phyloP scores from a whole-genome alignment of 2,888 invertebrate genomes.

The Parochlus steinenii region DNA sequence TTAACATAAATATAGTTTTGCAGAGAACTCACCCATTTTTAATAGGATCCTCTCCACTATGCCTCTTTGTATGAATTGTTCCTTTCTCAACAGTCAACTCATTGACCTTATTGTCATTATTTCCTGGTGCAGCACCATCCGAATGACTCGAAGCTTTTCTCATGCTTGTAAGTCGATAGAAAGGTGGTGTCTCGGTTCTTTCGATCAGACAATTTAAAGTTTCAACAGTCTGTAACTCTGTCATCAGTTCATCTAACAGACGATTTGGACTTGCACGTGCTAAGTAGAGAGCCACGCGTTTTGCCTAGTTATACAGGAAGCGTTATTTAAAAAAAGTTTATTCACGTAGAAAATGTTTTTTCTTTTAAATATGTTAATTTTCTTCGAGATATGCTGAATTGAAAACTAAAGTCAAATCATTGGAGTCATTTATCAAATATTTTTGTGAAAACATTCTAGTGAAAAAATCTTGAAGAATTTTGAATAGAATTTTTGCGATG shows the following conservation, averaged over 20 bases:
- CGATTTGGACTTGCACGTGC: conserved; percentile 84
- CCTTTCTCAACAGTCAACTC: conserved; percentile 66
- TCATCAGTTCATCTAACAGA: conserved; percentile 92
- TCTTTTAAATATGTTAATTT: background rate
- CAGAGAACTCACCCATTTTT: conserved; percentile 44
- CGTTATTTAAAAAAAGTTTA: conserved; percentile 15
- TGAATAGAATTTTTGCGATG: too few species aligned
- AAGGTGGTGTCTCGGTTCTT: conserved; percentile 94
- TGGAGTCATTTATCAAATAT: too few species aligned
- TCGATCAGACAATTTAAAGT: conserved; percentile 91
- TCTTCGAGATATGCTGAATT: conserved; percentile 6
- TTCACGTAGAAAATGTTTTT: too few species aligned
- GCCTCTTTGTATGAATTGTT: conserved; percentile 90
- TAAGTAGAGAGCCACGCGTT: conserved; percentile 83
- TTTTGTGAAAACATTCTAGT: too few species aligned
- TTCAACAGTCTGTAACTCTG: conserved; percentile 92
- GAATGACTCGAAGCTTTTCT: conserved; percentile 76
- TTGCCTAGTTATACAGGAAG: too few species aligned
- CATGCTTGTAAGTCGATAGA: conserved; percentile 87
- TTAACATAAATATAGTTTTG: background rate
- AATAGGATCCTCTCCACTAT: conserved; percentile 74
- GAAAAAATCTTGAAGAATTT: too few species aligned
- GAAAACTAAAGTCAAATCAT: too few species aligned
- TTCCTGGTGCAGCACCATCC: conserved; percentile 33
- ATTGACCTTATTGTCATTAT: conserved; percentile 30